Percentiles rank a stretch among this genome's conserved stretches.
phyloP scores from a whole-genome alignment of 92 coral and sea anemone genomes.

The Phenganax stokvisi region DNA sequence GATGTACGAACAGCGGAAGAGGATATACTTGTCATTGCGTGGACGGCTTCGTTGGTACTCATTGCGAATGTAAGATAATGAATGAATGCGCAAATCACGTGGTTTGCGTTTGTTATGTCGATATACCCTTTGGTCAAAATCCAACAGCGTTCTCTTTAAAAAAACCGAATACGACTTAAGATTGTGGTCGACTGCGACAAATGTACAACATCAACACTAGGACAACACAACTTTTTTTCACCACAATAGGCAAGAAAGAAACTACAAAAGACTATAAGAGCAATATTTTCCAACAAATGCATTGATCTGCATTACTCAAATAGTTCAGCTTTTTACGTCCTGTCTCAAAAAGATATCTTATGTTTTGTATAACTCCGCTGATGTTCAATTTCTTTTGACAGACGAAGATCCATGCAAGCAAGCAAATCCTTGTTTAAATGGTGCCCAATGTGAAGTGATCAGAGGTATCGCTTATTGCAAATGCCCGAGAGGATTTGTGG shows the following conservation, averaged over 20 bases:
- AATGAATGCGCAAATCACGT: background rate
- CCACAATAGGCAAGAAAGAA: too few relatives aligned
- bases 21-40: constrained; percentile 84
- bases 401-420: constrained; percentile 65
- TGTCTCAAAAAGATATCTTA: too few relatives aligned
- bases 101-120: background rate
- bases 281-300: too few relatives aligned
- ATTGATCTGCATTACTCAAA: background rate
- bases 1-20: constrained; percentile 68
- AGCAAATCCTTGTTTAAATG: constrained; percentile 76
- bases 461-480: constrained; percentile 64
- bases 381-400: constrained; percentile 6
- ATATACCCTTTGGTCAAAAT: background rate
- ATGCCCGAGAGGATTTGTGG: constrained; percentile 62
- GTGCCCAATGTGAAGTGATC: constrained; percentile 60
- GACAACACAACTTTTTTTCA: too few relatives aligned
- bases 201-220: too few relatives aligned
- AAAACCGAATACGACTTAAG: too few relatives aligned
- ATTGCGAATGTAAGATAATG: constrained; percentile 67
- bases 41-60: constrained; percentile 63
- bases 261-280: too few relatives aligned
- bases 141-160: too few relatives aligned
- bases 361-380: too few relatives aligned
- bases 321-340: background rate
- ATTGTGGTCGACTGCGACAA: too few relatives aligned